Evolutionary conservation across 2,888 invertebrate genomes (phyloP).

Genomic region (Meteorus colon): DNA sequence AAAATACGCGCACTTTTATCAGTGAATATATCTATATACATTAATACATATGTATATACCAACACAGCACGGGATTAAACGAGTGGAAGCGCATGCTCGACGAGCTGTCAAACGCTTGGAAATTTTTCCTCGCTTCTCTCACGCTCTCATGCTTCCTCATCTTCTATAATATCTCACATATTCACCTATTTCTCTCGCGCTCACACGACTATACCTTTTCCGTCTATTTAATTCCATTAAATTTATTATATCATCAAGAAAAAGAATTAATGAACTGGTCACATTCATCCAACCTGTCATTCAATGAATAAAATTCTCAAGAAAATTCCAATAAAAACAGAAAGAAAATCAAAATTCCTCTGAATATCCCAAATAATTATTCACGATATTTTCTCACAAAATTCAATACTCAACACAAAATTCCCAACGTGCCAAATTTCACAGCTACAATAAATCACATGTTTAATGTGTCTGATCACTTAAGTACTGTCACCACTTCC

Average conservation of each 20-base stretch:
- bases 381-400: too few relatives aligned
- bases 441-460: too few relatives aligned
- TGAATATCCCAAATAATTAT: too few relatives aligned
- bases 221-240: too few relatives aligned
- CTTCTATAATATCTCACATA: not conserved
- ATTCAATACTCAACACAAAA: not conserved
- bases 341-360: too few relatives aligned
- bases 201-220: slow-evolving; percentile 3
- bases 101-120: slow-evolving; percentile 50
- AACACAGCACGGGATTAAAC: slow-evolving; percentile 25
- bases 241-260: too few relatives aligned
- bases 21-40: not conserved
- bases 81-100: slow-evolving; percentile 48
- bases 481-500: slow-evolving; percentile 30
- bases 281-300: too few relatives aligned
- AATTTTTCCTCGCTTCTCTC: slow-evolving; percentile 22
- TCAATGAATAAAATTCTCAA: too few relatives aligned
- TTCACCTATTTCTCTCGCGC: slow-evolving; percentile 11
- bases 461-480: slow-evolving; percentile 14
- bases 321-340: too few relatives aligned
- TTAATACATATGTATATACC: not conserved
- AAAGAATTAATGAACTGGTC: too few relatives aligned
- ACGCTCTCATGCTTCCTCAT: slow-evolving; percentile 11
- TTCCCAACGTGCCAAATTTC: too few relatives aligned
- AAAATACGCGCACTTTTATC: slow-evolving; percentile 15